Percentiles rank a stretch among this genome's conserved stretches.
phyloP scores from a whole-genome alignment of 2,888 invertebrate genomes.

The Drosophila longiperda region DNA sequence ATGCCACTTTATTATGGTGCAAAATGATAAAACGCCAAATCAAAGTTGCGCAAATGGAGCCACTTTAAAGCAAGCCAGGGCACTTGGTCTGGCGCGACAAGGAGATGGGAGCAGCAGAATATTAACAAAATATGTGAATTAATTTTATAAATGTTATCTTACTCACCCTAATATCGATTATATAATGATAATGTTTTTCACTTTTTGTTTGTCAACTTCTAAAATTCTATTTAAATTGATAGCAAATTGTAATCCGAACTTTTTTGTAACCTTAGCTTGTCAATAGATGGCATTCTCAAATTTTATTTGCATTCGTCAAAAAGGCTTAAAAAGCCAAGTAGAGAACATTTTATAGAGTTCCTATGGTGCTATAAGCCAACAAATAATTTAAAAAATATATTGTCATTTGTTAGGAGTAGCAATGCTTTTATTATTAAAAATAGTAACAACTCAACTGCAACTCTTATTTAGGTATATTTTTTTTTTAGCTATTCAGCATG shows the following conservation, averaged over 20 bases:
- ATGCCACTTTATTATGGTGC: constrained; percentile 58
- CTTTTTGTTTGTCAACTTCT: background rate
- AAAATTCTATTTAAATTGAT: background rate
- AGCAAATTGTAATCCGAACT: background rate
- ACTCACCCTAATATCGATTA: background rate
- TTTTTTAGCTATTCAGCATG: too few species aligned
- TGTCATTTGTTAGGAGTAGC: background rate
- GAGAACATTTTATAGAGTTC: background rate
- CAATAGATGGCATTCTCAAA: background rate
- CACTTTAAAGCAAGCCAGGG: constrained; percentile 40
- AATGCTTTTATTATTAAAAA: background rate
- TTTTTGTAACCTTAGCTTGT: background rate
- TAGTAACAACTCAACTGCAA: too few species aligned
- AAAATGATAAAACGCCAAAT: constrained; percentile 33
- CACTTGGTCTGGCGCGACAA: background rate
- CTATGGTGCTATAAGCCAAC: background rate
- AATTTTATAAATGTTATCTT: background rate
- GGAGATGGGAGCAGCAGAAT: background rate
- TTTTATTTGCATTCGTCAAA: background rate
- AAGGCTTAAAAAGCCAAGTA: background rate
- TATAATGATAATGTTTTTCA: background rate
- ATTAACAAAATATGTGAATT: background rate
- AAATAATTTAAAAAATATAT: too few species aligned
- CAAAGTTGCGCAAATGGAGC: constrained; percentile 45
- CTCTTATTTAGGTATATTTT: too few species aligned